Evolutionary conservation across 2,888 invertebrate genomes (phyloP).

Genomic region (Cerastis leucographa): DNA sequence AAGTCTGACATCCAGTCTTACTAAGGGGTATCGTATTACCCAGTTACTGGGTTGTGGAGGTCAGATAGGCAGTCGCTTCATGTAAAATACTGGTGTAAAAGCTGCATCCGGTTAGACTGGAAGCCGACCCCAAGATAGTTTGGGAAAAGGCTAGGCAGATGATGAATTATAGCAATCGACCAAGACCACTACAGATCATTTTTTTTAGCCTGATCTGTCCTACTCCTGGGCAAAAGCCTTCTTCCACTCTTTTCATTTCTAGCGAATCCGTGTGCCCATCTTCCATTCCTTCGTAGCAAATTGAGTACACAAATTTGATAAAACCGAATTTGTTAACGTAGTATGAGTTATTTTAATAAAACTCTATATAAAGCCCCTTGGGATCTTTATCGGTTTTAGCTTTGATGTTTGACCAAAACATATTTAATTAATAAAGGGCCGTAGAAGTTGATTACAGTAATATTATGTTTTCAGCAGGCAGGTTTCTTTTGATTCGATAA

Average conservation of each 20-base stretch:
- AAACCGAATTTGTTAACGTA: not conserved
- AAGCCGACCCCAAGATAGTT: too few relatives aligned
- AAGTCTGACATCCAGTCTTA: too few relatives aligned
- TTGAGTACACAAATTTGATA: not conserved
- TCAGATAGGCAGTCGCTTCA: too few relatives aligned
- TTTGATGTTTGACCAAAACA: conserved; percentile 36
- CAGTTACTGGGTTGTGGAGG: too few relatives aligned
- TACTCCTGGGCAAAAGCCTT: not conserved
- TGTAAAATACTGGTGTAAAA: too few relatives aligned
- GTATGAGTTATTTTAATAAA: conserved; percentile 36
- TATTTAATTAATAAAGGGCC: conserved; percentile 8
- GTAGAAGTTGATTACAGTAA: not conserved
- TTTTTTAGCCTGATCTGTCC: not conserved
- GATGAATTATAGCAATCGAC: not conserved
- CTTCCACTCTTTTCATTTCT: not conserved
- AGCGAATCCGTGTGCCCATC: not conserved
- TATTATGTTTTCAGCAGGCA: not conserved
- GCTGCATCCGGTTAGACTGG: too few relatives aligned
- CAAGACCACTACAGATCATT: not conserved
- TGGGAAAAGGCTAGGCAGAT: too few relatives aligned
- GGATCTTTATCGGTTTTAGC: conserved; percentile 1
- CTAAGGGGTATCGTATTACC: too few relatives aligned
- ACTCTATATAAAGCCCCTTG: not conserved
- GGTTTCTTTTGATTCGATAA: too few relatives aligned
- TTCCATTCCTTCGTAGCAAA: not conserved